Percentiles rank a stretch among this genome's conserved stretches.
Evolutionary conservation across 2,797 vertebrate species (phyloP).

Genomic region (Melanotaenia pygmaea): DNA sequence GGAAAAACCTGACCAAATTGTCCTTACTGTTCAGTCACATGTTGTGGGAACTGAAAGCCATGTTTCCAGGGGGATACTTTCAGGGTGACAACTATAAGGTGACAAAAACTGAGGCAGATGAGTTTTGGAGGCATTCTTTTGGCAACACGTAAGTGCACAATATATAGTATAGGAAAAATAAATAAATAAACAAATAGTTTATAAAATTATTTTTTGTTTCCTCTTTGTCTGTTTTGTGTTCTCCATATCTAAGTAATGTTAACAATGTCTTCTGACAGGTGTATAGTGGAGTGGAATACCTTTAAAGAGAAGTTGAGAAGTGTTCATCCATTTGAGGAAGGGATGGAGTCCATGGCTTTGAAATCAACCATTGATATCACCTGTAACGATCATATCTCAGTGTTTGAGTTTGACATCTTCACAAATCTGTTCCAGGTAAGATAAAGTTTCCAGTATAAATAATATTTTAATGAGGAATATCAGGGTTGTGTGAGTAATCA

Average conservation of each 20-base stretch:
- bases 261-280: constrained; percentile 71
- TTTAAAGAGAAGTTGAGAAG: constrained; percentile 81
- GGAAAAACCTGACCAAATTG: constrained; percentile 88
- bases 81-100: constrained; percentile 83
- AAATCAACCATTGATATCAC: constrained; percentile 91
- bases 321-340: constrained; percentile 83
- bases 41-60: constrained; percentile 83
- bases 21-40: constrained; percentile 92
- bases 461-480: neutral
- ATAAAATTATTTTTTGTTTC: neutral
- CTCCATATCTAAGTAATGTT: neutral
- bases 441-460: neutral
- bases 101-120: constrained; percentile 78
- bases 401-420: constrained; percentile 94
- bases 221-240: neutral
- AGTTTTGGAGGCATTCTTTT: constrained; percentile 87
- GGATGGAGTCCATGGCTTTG: constrained; percentile 86
- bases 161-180: neutral
- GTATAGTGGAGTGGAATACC: constrained; percentile 84
- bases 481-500: neutral
- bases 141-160: constrained; percentile 80
- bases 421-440: constrained; percentile 91
- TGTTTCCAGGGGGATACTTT: constrained; percentile 85
- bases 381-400: constrained; percentile 87
- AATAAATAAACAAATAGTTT: neutral